These are phyloP conservation scores for Thunnus thynnus DNA, from an alignment of 2,113 vertebrate genomes.

Conservation along the genomic window DNA sequence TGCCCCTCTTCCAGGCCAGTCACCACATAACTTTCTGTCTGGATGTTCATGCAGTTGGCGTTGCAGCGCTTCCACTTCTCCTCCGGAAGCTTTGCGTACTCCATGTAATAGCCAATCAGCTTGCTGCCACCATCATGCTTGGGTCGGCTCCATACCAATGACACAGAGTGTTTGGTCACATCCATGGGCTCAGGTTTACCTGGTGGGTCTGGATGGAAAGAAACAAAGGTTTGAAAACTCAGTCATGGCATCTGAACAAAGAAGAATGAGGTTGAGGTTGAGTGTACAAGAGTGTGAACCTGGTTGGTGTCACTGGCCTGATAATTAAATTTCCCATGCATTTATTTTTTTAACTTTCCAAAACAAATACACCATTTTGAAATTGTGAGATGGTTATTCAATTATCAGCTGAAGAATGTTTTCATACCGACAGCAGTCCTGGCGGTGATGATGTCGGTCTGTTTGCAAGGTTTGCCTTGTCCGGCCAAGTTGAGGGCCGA, in stretches of 20 bases:
- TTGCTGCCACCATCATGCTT: conserved; percentile 97
- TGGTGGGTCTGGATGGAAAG: conserved; percentile 89
- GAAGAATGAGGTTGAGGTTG: no score
- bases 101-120: conserved; percentile 94
- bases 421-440: conserved; percentile 92
- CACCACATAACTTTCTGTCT: conserved; percentile 91
- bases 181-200: conserved; percentile 98
- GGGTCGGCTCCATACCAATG: conserved; percentile 93
- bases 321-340: not conserved
- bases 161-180: conserved; percentile 91
- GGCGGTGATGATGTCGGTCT: conserved; percentile 94
- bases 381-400: not conserved
- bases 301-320: not conserved
- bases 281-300: no score
- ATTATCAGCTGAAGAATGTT: not conserved
- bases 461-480: conserved; percentile 96
- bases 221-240: not conserved
- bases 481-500: conserved; percentile 95
- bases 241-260: conserved; percentile 2
- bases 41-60: conserved; percentile 92
- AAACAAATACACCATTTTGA: not conserved
- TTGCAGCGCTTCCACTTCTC: conserved; percentile 96
- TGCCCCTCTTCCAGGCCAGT: conserved; percentile 93
- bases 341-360: not conserved
- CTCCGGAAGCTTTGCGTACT: conserved; percentile 92